phyloP scores from a whole-genome alignment of 2,797 vertebrate genomes.

The Staurois parvus region DNA sequence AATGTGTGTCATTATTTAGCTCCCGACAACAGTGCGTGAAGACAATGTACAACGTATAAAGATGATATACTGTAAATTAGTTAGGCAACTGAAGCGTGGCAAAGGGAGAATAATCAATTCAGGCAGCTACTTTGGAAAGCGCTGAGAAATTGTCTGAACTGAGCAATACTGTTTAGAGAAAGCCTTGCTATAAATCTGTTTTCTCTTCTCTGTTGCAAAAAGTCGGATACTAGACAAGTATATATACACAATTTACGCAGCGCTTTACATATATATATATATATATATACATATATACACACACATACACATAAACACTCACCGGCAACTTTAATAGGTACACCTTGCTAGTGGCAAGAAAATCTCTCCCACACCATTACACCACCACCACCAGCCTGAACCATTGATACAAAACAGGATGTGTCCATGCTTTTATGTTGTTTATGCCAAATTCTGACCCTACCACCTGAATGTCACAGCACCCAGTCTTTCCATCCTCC shows the following conservation, averaged over 20 bases:
- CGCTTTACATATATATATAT: too few relatives aligned
- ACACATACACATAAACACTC: too few relatives aligned
- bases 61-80: conserved; percentile 63
- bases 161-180: conserved; percentile 17
- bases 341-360: too few relatives aligned
- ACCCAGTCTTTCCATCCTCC: too few relatives aligned
- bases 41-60: conserved; percentile 55
- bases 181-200: conserved; percentile 31
- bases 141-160: conserved; percentile 34
- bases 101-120: conserved; percentile 42
- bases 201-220: background rate
- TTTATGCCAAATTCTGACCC: too few relatives aligned
- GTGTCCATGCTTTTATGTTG: too few relatives aligned
- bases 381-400: too few relatives aligned
- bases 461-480: too few relatives aligned
- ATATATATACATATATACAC: too few relatives aligned
- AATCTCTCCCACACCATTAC: too few relatives aligned
- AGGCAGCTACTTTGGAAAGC: conserved; percentile 31
- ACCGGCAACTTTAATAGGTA: too few relatives aligned
- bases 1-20: conserved; percentile 59
- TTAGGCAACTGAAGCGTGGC: conserved; percentile 54
- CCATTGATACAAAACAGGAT: too few relatives aligned
- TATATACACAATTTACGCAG: background rate
- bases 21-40: conserved; percentile 42
- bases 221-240: background rate